Base-by-base conservation (phyloP, 2,797 vertebrate species). In the Lepilemur septentrionalis region DNA sequence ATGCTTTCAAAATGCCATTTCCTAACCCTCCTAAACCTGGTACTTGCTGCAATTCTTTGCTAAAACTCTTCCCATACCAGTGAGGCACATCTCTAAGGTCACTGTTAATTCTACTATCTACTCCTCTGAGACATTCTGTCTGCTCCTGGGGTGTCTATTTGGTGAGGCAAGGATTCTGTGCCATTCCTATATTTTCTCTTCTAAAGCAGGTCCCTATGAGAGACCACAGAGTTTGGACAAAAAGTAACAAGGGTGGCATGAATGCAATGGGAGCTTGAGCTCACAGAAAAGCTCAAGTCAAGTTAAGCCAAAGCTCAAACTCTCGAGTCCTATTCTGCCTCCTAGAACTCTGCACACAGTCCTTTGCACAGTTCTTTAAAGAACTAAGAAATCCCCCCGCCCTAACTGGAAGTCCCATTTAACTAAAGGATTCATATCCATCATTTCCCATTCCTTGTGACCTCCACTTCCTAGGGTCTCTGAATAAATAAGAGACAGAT, bases 1-100 rank as follows among this genome's bases (percentile, higher is more conserved):
- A 96, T 57, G 97, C 91, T 89, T 97, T 98, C 96, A 1, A 55
- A 95, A 92, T 97, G 95, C 61, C 90, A 97, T 95, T 72, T 89
- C 92, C 91, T 96, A 82, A 35, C 72, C 38, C 18, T 97, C 76
- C 61, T 94, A 25, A 43, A 0, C 41, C 0, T n/a, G 50, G 11
- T 7, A 70, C 41, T n/a, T 61, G 32, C 35, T 72, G 7, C 35
- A 65, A 81, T 70, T 87, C 65, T 75, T 41, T 38, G 23, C 78
- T 43, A 78, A 89, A 94, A 95, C 41, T 79, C 50, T 69, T 65
- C 81, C 59, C 75, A 52, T 3, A 18, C 12, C 84, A 25, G 67
- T 35, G 1, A 93, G 12, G 46, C 22, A 41, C 12, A 76, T 12
- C 43, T 65, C 72, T 72, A 35, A 83, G 35, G 76, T 70, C 20